Evolutionary conservation across 2,797 vertebrate species (phyloP).

Genomic region (Thaleichthys pacificus): DNA sequence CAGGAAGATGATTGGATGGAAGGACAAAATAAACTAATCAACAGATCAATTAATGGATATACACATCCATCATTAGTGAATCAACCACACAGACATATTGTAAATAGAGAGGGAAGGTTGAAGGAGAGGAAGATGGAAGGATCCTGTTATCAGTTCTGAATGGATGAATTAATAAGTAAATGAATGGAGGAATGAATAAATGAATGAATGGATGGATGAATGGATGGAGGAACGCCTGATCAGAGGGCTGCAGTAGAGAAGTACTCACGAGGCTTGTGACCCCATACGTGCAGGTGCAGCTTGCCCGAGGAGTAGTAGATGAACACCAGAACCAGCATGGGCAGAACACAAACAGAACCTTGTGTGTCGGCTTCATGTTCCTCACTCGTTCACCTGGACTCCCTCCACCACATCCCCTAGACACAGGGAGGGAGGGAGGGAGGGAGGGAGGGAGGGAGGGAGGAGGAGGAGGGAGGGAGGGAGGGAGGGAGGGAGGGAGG

Average conservation of each 20-base stretch:
- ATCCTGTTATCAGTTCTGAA: neutral
- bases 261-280: conserved; percentile 91
- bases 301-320: conserved; percentile 95
- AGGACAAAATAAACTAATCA: neutral
- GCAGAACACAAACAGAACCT: conserved; percentile 93
- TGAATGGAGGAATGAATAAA: neutral
- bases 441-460: neutral
- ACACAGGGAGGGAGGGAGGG: neutral
- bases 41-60: neutral
- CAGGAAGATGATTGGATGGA: neutral
- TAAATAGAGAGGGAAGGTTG: no score
- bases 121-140: no score
- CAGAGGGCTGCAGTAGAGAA: neutral
- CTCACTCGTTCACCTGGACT: conserved; percentile 90
- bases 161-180: neutral
- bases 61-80: no score
- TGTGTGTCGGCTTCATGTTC: conserved; percentile 91
- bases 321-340: conserved; percentile 93
- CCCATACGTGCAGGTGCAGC: conserved; percentile 89
- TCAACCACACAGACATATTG: no score
- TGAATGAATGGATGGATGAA: neutral
- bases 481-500: neutral
- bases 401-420: conserved; percentile 82
- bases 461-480: neutral
- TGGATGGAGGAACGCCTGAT: no score